These are phyloP conservation scores for Altica lythri DNA, from an alignment of 2,888 invertebrate genomes.

Conservation along the genomic window DNA sequence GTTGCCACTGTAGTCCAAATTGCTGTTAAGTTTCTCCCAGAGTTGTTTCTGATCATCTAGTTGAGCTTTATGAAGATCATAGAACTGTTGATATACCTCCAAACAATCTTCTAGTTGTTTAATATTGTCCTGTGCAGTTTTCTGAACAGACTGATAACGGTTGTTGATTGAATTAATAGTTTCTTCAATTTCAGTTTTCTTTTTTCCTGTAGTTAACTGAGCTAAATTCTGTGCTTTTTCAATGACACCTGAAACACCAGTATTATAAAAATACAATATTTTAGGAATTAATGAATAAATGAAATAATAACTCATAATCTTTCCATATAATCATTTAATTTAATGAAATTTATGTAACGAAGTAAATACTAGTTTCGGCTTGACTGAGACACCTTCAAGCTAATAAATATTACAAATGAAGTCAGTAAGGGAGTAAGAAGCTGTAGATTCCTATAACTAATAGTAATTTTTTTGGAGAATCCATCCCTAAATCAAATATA, in stretches of 20 bases:
- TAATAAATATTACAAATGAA: too few relatives aligned
- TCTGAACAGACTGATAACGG: conserved; percentile 74
- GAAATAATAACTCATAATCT: too few relatives aligned
- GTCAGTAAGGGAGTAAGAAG: too few relatives aligned
- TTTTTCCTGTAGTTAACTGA: conserved; percentile 64
- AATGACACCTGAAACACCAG: conserved; percentile 68
- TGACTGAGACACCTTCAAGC: too few relatives aligned
- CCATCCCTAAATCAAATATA: too few relatives aligned
- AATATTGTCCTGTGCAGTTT: conserved; percentile 69
- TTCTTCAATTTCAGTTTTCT: conserved; percentile 67
- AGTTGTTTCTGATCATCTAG: conserved; percentile 90
- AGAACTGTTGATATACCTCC: conserved; percentile 84
- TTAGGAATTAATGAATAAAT: too few relatives aligned
- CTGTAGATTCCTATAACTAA: too few relatives aligned
- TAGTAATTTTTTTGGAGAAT: too few relatives aligned
- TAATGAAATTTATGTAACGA: too few relatives aligned
- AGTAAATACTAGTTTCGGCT: too few relatives aligned
- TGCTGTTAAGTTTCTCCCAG: conserved; percentile 83
- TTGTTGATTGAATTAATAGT: conserved; percentile 75
- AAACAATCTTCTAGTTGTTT: conserved; percentile 75
- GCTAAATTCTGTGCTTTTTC: conserved; percentile 82
- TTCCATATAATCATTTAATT: too few relatives aligned
- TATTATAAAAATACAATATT: too few relatives aligned
- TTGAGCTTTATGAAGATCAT: conserved; percentile 82
- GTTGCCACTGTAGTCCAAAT: conserved; percentile 86